Base-by-base conservation (phyloP, 2,113 vertebrate genomes). In the Podarcis raffonei region DNA sequence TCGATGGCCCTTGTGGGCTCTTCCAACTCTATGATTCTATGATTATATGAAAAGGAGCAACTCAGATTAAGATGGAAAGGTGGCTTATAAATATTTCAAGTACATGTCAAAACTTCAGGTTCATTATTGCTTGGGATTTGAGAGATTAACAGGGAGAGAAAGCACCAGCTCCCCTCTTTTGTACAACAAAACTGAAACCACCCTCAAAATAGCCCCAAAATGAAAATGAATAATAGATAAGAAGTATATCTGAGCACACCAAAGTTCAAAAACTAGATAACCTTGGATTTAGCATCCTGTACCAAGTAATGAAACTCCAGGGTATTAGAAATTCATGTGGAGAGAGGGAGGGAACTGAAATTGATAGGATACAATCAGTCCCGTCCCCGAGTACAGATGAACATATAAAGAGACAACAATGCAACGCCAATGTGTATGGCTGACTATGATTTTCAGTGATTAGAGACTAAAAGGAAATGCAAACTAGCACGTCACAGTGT, bases 371-470 rank as follows among this genome's bases (percentile, higher is more conserved):
- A 1, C 0, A 1, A 93, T 79, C 90, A 90, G 90, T 81, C 91
- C 92, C 92, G 68, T 90, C 88, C 95, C 94, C 92, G 65, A 94
- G 92, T 92, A 95, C 84, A 95, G 96, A 96, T 12, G 94, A 91
- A 87, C 92, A 93, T 93, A 95, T 95, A 93, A 76, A 93, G 92
- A 95, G 81, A 92, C 93, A 95, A 92, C 94, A 95, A 95, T 89
- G 95, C 94, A 96, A 94, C 94, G 94, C 90, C 94, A 96, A 95
- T 93, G 81, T 95, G 93, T 94, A 90, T 0, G 72, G 37, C 9
- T 90, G 88, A 85, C 90, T 92, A 92, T 97, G 93, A 94, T 95
- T 86, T 94, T 91, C 85, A 94, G 92, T 94, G 95, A 97, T 97
- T 95, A 95, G 89, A 96, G 92, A 93, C 92, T 22, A 95, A 96